phyloP scores from a whole-genome alignment of 2,888 invertebrate genomes.

The Xylota segnis region DNA sequence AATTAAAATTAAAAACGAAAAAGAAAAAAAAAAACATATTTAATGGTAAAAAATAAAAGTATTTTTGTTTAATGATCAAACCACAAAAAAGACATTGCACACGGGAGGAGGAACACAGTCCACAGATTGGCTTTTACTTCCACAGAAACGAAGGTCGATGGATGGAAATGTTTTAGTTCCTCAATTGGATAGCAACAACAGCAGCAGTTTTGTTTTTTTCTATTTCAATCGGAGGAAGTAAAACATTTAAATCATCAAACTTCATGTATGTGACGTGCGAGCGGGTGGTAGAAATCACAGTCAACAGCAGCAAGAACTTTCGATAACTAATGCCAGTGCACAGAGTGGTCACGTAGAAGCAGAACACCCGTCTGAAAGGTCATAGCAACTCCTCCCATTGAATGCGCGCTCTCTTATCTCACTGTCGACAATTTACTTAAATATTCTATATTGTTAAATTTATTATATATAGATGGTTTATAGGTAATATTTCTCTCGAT shows the following conservation, averaged over 20 bases:
- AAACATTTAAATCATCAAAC: neutral
- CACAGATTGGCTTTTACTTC: slow-evolving; percentile 1
- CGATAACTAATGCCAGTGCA: slow-evolving; percentile 24
- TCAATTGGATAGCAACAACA: slow-evolving; percentile 45
- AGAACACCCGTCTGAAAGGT: neutral
- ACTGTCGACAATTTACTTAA: slow-evolving; percentile 51
- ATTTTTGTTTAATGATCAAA: slow-evolving; percentile 35
- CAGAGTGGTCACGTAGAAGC: slow-evolving; percentile 32
- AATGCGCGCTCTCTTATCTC: slow-evolving; percentile 8
- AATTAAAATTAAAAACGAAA: slow-evolving; percentile 66
- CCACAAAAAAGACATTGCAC: slow-evolving; percentile 40
- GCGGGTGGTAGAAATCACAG: slow-evolving; percentile 38
- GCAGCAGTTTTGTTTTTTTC: slow-evolving; percentile 17
- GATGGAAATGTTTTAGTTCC: neutral
- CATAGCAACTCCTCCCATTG: neutral
- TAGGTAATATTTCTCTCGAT: slow-evolving; percentile 64
- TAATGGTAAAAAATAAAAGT: slow-evolving; percentile 69
- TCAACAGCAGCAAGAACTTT: slow-evolving; percentile 68
- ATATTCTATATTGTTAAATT: slow-evolving; percentile 56
- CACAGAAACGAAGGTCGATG: slow-evolving; percentile 15
- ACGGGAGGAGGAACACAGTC: slow-evolving; percentile 32
- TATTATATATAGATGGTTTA: slow-evolving; percentile 68
- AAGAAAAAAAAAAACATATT: slow-evolving; percentile 59
- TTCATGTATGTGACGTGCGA: neutral
- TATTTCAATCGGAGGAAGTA: neutral